Evolutionary conservation across 2,113 vertebrate genomes (phyloP).

Genomic region (human): DNA sequence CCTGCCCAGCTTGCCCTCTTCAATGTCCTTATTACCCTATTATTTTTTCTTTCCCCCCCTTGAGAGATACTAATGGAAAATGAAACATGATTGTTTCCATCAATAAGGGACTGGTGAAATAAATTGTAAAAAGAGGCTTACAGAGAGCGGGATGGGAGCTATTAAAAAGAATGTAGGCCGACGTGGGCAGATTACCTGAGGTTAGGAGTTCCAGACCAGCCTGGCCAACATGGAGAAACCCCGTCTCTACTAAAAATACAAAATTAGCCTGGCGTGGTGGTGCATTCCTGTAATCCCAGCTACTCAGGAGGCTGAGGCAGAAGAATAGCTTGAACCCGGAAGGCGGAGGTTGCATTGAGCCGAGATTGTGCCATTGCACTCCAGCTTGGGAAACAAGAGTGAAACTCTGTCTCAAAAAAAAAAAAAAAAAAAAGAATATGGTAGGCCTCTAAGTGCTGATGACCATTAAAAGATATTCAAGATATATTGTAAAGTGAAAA

Average conservation of each 20-base stretch:
- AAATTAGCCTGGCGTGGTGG: too few relatives aligned
- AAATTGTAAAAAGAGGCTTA: background rate
- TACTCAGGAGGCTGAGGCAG: too few relatives aligned
- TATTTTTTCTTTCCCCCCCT: background rate
- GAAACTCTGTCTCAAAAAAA: too few relatives aligned
- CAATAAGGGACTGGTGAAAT: background rate
- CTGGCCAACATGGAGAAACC: too few relatives aligned
- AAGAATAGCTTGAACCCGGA: too few relatives aligned
- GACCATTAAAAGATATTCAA: background rate
- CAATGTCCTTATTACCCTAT: background rate
- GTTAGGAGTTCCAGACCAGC: too few relatives aligned
- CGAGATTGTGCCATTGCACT: too few relatives aligned
- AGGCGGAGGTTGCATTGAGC: too few relatives aligned
- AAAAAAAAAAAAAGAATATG: background rate
- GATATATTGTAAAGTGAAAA: background rate
- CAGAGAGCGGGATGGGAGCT: background rate
- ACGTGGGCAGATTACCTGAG: too few relatives aligned
- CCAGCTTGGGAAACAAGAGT: too few relatives aligned
- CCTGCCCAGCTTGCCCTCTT: background rate
- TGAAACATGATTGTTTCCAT: background rate
- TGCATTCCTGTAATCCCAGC: too few relatives aligned
- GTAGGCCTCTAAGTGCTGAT: background rate
- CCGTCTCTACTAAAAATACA: too few relatives aligned
- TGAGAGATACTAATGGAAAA: background rate
- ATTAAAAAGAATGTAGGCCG: background rate